Conservation (phyloP, 1,140 invertebrate genomes). For the Tetragonula clypearis region DNA sequence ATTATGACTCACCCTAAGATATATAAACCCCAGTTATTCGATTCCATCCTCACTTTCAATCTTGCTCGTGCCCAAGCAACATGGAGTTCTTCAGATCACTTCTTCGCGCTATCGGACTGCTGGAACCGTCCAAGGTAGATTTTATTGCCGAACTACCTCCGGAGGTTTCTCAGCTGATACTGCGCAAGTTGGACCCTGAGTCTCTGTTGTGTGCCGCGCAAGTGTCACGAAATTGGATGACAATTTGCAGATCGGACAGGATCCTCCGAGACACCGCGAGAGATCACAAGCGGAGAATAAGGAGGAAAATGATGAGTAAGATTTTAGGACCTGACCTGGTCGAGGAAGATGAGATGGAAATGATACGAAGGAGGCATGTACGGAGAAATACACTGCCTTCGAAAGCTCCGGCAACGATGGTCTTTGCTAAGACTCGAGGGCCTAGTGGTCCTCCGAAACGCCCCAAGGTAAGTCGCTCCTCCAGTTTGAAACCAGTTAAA, state of each 20-base stretch:
- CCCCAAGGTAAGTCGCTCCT: no score
- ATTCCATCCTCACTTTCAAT: rapidly evolving
- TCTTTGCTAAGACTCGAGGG: no score
- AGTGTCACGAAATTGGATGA: conserved; percentile 19
- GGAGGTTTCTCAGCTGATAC: conserved; percentile 35
- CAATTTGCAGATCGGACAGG: conserved; percentile 2
- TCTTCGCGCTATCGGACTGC: neutral
- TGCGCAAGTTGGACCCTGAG: conserved; percentile 35
- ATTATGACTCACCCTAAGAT: rapidly evolving
- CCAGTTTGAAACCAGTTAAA: no score
- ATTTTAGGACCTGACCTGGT: no score
- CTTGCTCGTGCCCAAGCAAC: neutral
- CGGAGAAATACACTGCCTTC: no score
- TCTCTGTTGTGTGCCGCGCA: conserved; percentile 1
- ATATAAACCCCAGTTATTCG: neutral
- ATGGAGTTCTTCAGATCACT: conserved; percentile 5
- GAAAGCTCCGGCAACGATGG: no score
- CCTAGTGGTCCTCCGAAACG: no score
- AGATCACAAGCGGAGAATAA: neutral
- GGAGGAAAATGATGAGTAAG: no score
- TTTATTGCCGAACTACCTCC: conserved; percentile 39
- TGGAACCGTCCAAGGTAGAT: conserved; percentile 1
- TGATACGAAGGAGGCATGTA: no score
- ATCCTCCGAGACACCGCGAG: neutral
- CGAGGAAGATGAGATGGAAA: no score